phyloP scores from a whole-genome alignment of 2,113 vertebrate species.

The Pan paniscus region DNA sequence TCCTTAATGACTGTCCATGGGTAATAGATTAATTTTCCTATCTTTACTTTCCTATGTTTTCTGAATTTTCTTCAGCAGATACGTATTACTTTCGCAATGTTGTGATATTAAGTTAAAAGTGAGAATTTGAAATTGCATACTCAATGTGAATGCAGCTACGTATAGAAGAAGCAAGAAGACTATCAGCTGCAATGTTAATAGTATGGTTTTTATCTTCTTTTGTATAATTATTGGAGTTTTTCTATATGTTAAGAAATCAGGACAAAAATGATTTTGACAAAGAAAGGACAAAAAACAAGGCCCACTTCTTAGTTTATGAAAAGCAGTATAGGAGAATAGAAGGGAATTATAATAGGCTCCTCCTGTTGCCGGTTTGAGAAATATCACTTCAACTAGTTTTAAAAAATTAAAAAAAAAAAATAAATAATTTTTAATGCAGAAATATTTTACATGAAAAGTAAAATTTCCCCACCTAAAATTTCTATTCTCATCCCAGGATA shows the following conservation, averaged over 20 bases:
- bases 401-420: background rate
- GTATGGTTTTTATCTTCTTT: background rate
- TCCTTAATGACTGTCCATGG: background rate
- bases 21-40: background rate
- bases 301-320: background rate
- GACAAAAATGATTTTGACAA: background rate
- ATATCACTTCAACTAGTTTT: background rate
- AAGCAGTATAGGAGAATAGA: background rate
- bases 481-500: background rate
- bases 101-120: background rate
- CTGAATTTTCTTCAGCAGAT: background rate
- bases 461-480: background rate
- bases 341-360: background rate
- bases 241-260: slow-evolving; percentile 26
- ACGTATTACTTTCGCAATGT: background rate
- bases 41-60: background rate
- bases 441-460: slow-evolving; percentile 20
- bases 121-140: background rate
- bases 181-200: background rate
- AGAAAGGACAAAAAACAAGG: background rate
- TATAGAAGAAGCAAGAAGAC: background rate
- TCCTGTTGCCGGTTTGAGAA: background rate
- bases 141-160: background rate
- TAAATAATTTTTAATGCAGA: background rate
- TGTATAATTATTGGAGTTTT: background rate